Evolutionary conservation across 2,113 vertebrate species (phyloP).

Genomic region (Pollachius pollachius): DNA sequence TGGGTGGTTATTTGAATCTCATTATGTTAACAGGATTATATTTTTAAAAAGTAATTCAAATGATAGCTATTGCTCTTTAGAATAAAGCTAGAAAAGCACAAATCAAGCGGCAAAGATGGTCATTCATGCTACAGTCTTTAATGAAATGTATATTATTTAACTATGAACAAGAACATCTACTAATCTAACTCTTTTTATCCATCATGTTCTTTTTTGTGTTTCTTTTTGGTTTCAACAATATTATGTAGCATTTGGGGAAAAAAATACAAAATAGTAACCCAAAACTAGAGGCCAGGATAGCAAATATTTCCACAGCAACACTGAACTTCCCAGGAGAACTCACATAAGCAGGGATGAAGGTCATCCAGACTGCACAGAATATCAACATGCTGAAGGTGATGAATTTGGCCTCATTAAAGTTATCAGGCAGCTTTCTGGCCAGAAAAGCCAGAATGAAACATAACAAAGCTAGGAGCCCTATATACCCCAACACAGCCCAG

Average conservation of each 20-base stretch:
- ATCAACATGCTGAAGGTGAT: constrained; percentile 79
- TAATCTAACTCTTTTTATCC: constrained; percentile 38
- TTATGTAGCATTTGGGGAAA: constrained; percentile 71
- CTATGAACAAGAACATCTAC: too few relatives aligned
- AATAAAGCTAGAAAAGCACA: too few relatives aligned
- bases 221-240: constrained; percentile 64
- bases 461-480: constrained; percentile 60
- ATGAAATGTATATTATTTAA: too few relatives aligned
- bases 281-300: constrained; percentile 70
- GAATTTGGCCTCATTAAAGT: constrained; percentile 75
- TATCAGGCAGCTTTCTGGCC: constrained; percentile 69
- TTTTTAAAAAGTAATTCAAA: too few relatives aligned
- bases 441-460: constrained; percentile 74
- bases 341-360: constrained; percentile 74
- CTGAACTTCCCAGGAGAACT: constrained; percentile 75
- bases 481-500: constrained; percentile 69
- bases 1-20: too few relatives aligned
- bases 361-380: constrained; percentile 74
- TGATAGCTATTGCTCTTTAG: too few relatives aligned
- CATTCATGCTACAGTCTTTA: too few relatives aligned
- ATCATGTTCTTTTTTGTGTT: constrained; percentile 71
- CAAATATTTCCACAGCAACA: constrained; percentile 76
- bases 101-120: too few relatives aligned
- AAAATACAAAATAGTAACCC: constrained; percentile 71
- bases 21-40: too few relatives aligned